Percentiles rank a stretch among this genome's conserved stretches.
phyloP scores from a whole-genome alignment of 2,888 invertebrate genomes.

The Dasypolia templi region DNA sequence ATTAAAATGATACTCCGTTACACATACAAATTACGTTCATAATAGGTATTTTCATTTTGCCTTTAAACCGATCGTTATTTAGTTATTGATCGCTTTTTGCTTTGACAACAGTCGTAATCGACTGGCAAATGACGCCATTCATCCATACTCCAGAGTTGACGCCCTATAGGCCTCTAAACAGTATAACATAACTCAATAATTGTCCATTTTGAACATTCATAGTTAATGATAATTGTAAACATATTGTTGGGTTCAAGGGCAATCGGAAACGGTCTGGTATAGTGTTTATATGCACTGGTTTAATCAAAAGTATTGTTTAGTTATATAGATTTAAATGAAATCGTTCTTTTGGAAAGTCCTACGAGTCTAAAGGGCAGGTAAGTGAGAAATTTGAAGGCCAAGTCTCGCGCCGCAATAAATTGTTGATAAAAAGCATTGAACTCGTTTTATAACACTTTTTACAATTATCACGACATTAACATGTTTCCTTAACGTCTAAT shows the following conservation, averaged over 20 bases:
- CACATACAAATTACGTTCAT: background rate
- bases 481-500: slow-evolving; percentile 31
- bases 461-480: slow-evolving; percentile 40
- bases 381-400: slow-evolving; percentile 11
- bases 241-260: slow-evolving; percentile 17
- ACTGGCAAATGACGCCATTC: background rate
- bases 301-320: background rate
- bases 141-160: background rate
- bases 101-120: background rate
- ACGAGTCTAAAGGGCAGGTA: slow-evolving; percentile 7
- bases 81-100: background rate
- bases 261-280: background rate
- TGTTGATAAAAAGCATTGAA: slow-evolving; percentile 37
- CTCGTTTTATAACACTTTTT: slow-evolving; percentile 48
- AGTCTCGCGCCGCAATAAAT: slow-evolving; percentile 24
- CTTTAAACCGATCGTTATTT: background rate
- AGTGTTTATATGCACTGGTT: background rate
- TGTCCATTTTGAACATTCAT: background rate
- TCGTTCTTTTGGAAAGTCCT: background rate
- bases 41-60: background rate
- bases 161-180: slow-evolving; percentile 4
- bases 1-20: background rate
- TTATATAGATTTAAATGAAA: background rate
- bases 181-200: background rate
- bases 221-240: slow-evolving; percentile 15